These are phyloP conservation scores for Glaucopsyche alexis DNA, from an alignment of 2,888 invertebrate genomes.

Conservation along the genomic window DNA sequence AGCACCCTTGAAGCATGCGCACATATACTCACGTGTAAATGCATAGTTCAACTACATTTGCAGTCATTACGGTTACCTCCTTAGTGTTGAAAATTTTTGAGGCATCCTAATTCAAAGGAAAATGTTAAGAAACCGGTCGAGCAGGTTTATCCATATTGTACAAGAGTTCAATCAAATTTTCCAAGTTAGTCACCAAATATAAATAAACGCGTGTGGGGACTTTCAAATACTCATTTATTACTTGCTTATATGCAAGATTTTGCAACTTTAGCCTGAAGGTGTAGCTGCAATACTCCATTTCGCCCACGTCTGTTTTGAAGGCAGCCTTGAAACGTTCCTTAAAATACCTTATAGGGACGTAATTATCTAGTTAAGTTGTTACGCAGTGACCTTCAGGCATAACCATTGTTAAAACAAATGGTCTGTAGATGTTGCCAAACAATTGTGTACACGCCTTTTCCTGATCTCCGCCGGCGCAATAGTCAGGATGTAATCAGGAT, in stretches of 20 bases:
- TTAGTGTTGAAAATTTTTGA: too few species aligned
- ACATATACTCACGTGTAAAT: too few species aligned
- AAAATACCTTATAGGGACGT: conserved; percentile 21
- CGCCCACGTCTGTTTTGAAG: not conserved
- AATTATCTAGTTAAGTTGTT: conserved; percentile 1
- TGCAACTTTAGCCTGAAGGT: not conserved
- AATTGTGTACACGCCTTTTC: conserved; percentile 59
- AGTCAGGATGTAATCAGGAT: conserved; percentile 15
- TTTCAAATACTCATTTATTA: not conserved
- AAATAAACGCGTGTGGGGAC: not conserved
- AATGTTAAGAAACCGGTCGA: too few species aligned
- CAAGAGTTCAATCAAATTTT: not conserved
- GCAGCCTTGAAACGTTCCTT: conserved; percentile 1
- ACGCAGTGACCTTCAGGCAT: conserved; percentile 63
- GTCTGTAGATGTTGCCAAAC: conserved; percentile 60
- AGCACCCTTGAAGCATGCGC: too few species aligned
- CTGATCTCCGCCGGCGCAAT: conserved; percentile 51
- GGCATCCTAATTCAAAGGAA: too few species aligned
- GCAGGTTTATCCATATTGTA: too few species aligned
- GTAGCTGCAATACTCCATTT: conserved; percentile 1
- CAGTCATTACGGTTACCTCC: too few species aligned
- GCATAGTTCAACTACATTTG: too few species aligned
- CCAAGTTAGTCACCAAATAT: not conserved
- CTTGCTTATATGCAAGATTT: not conserved
- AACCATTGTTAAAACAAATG: conserved; percentile 67